These are phyloP conservation scores for Morone chrysops DNA, from an alignment of 2,113 vertebrate genomes.

Conservation along the genomic window DNA sequence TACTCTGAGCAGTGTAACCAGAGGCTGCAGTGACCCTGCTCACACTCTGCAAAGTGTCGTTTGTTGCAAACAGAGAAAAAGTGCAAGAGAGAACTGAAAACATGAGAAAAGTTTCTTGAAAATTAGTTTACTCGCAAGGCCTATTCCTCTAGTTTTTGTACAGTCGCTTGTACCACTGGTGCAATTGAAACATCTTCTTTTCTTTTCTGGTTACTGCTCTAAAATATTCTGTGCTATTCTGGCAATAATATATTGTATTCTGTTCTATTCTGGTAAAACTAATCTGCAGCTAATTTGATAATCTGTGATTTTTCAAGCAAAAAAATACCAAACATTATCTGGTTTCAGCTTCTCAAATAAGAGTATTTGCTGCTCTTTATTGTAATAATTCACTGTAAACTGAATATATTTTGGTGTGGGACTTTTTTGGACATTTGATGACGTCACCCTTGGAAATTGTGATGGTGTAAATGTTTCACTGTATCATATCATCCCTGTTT, in stretches of 20 bases:
- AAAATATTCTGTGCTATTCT: neutral
- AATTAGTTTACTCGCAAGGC: neutral
- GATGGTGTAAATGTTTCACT: no score
- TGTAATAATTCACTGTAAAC: neutral
- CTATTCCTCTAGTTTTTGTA: neutral
- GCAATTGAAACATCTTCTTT: neutral
- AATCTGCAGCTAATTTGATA: neutral
- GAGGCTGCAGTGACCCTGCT: slow-evolving; percentile 51
- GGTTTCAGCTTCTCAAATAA: neutral
- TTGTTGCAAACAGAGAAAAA: neutral
- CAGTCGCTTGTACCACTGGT: neutral
- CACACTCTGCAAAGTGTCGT: slow-evolving; percentile 14
- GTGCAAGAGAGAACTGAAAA: slow-evolving; percentile 21
- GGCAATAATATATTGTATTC: no score
- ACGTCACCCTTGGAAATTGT: no score
- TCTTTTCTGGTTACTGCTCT: neutral
- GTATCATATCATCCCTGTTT: neutral
- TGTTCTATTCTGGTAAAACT: neutral
- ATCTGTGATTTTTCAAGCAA: neutral
- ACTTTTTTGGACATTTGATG: no score
- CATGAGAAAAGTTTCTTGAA: neutral
- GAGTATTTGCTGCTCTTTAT: neutral
- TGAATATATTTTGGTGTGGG: neutral
- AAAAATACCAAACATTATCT: no score
- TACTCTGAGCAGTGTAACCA: slow-evolving; percentile 30